phyloP scores from a whole-genome alignment of 2,113 vertebrate genomes.

The Microtus montanus region DNA sequence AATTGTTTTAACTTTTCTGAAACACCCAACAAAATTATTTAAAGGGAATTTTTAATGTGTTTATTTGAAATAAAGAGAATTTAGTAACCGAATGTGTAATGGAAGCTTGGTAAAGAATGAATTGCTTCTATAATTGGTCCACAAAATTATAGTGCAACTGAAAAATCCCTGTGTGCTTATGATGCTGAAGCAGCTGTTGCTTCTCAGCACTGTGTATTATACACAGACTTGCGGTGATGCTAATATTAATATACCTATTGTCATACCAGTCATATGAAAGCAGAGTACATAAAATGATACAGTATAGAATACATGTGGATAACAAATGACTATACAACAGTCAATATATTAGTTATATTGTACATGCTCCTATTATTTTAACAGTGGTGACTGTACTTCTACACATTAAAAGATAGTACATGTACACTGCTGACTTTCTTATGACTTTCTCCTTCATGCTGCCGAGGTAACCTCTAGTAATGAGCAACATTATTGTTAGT shows the following conservation, averaged over 20 bases:
- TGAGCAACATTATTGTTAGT: neutral
- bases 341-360: neutral
- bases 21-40: neutral
- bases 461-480: too few species aligned
- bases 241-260: neutral
- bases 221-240: neutral
- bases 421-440: neutral
- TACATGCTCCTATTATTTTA: neutral
- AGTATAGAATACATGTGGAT: neutral
- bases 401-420: neutral
- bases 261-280: neutral
- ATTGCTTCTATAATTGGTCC: neutral
- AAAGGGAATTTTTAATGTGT: neutral
- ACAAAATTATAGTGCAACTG: neutral
- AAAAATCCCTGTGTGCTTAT: neutral
- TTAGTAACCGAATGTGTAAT: neutral
- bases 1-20: neutral
- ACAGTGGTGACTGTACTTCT: neutral
- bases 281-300: neutral
- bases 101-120: neutral
- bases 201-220: rapidly evolving
- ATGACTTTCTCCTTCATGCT: neutral
- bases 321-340: too few species aligned
- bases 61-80: neutral
- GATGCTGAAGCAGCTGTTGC: neutral